These are phyloP conservation scores for Corapipo altera DNA, from an alignment of 2,113 vertebrate species.

Conservation along the genomic window DNA sequence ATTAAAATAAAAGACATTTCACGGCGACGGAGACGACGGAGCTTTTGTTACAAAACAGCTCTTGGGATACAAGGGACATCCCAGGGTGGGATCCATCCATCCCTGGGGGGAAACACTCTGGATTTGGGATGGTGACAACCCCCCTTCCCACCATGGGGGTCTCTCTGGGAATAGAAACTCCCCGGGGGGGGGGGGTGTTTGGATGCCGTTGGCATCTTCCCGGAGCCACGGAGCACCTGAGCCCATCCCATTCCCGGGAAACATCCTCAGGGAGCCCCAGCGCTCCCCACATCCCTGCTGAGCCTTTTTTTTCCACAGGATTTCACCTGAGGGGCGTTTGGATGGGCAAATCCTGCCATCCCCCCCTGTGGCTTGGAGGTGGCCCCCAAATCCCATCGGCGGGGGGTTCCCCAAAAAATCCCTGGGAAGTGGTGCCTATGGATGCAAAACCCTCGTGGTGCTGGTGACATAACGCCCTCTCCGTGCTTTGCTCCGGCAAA, in stretches of 20 bases:
- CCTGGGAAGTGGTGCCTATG: background rate
- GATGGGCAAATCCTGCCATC: background rate
- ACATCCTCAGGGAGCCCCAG: background rate
- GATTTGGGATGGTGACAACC: background rate
- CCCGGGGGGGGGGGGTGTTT: fast-evolving
- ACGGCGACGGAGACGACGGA: fast-evolving
- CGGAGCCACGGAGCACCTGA: background rate
- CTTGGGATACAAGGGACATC: background rate
- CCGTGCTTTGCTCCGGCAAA: background rate
- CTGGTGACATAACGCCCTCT: background rate
- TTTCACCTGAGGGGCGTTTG: background rate
- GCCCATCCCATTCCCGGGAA: background rate
- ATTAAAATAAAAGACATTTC: background rate
- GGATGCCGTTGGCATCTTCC: background rate
- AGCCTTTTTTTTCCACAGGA: background rate
- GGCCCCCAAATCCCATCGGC: fast-evolving
- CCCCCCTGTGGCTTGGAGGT: fast-evolving
- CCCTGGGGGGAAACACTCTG: background rate
- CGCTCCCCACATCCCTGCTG: background rate
- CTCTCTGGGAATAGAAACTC: background rate
- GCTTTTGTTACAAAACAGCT: background rate
- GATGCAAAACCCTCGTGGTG: fast-evolving
- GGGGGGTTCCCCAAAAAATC: background rate
- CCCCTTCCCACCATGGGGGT: background rate
- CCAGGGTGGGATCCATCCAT: background rate